Evolutionary conservation across 2,797 vertebrate species (phyloP), one percentile per base, ranked within the genome.

Genomic region (Sebastiscus tertius): DNA sequence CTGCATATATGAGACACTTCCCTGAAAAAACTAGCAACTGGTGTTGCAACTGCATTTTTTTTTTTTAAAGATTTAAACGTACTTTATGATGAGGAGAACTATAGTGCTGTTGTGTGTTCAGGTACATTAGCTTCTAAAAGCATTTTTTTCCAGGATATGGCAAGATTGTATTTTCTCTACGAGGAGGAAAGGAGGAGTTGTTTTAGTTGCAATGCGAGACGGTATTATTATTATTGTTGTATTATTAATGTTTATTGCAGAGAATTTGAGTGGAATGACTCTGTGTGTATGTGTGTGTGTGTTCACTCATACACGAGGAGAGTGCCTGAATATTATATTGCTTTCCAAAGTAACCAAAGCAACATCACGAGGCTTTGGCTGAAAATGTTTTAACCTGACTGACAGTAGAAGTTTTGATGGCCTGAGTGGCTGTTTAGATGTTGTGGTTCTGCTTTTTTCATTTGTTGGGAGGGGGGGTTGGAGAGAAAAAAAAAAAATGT

Each of bases 1-100:
- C 94, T 95, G 94, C 94, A 95, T 93, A 94, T 91, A 88, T 71
- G 75, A 88, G 78, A 89, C 56, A 42, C 75, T 87, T 94, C 94
- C 94, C 93, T 93, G 93, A 94, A 93, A 67, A 67, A 85, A 82
- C 79, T 68, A 81, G 85, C 85, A 88, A 89, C 89, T 71, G 60
- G 7, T 73, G 79, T 70, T 86, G 89, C 89, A 65, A 86, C 87
- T 80, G 89, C 79, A 73, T 72, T 81, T 77, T 42, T 18, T 62
- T 49, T 46, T 18, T 62, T 16, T 42, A 49, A 68, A 64, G 76
- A 74, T 77, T 80, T 36, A 29, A 56, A 84, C 52, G 62, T 68
- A 66, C 26, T 76, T 52, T 0, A 73, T 77, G 59, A 62, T 16
- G 4, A 79, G 66, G 65, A 79, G 61, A 42, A 54, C 18, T 46